These are phyloP conservation scores for Agrypnus murinus DNA, from an alignment of 2,888 invertebrate genomes.

Conservation along the genomic window DNA sequence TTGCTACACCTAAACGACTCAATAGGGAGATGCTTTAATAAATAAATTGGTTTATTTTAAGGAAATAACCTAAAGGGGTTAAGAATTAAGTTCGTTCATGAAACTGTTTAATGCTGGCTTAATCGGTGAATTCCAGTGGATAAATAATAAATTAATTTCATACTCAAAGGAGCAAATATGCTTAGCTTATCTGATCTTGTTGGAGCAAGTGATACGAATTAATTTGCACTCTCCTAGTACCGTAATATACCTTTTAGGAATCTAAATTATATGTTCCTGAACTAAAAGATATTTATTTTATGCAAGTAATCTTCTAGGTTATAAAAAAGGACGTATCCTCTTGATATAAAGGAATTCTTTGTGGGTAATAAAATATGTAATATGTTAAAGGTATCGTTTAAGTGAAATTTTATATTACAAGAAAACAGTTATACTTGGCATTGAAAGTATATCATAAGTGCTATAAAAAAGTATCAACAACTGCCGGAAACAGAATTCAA, in stretches of 20 bases:
- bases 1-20: constrained; percentile 9
- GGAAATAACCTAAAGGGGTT: background rate
- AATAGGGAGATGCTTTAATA: constrained; percentile 18
- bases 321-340: too few species aligned
- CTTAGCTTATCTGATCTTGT: constrained; percentile 30
- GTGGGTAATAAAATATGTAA: too few species aligned
- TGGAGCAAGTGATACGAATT: constrained; percentile 32
- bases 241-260: constrained; percentile 6
- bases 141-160: constrained; percentile 39
- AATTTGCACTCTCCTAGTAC: constrained; percentile 18
- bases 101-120: constrained; percentile 6
- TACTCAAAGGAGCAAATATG: constrained; percentile 31
- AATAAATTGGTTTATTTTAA: constrained; percentile 21
- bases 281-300: too few species aligned
- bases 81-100: background rate
- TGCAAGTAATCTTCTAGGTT: too few species aligned
- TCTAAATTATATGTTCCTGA: too few species aligned
- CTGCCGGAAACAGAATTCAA: too few species aligned
- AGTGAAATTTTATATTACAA: too few species aligned
- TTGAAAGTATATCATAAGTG: too few species aligned
- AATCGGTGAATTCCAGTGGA: constrained; percentile 14
- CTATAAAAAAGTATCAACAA: too few species aligned
- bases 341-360: too few species aligned
- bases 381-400: too few species aligned
- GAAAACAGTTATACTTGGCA: too few species aligned